Base-by-base conservation (phyloP, 2,797 vertebrate genomes). In the Brachyrhaphis roseni region DNA sequence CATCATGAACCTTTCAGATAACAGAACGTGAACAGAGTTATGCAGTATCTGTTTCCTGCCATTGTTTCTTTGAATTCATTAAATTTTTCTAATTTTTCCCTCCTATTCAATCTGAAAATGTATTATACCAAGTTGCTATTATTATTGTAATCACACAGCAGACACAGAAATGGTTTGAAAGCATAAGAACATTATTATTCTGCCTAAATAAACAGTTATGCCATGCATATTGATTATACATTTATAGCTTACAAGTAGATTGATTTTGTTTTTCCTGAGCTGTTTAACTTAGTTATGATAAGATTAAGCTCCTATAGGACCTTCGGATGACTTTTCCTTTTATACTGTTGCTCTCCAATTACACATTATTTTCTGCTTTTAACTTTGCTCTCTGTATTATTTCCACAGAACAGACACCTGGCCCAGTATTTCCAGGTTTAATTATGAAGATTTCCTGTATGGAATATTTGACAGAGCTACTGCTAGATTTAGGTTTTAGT, bases 1-100 rank as follows among this genome's bases (percentile, higher is more conserved):
- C 82, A 98, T 88, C 95, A 99, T 95, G 93, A 99, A 99, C 87
- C 98, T 99, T 93, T 86, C 1, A 79, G 41, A 81, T 68, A 34
- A 86, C 31, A 57, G 11, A 88, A 12, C 4, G 10, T 39, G 49
- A 26, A 39, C 15, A 16, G 39, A 2, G 12, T 55, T 71, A 45
- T 71, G 68, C 2, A n/a, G 26, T 45, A 4, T 45, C 41, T n/a
- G 39, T 45, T 45, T 71, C 26, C 5, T 0, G 43, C 39, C 39
- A 43, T 43, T 43, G 64, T n/a, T 68, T 41, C 36, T 43, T 68
- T 1, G 1, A 41, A 5, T 43, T 8, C 39, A 68, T 68, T 41
- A 8, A 41, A 13, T 26, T 68, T 68, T 68, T 39, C 39, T 34
- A 6, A n/a, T 15, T 43, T 71, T 71, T 15, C 13, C 7, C 12